Base-by-base conservation (phyloP, 2,888 invertebrate species). In the Xylota sylvarum region DNA sequence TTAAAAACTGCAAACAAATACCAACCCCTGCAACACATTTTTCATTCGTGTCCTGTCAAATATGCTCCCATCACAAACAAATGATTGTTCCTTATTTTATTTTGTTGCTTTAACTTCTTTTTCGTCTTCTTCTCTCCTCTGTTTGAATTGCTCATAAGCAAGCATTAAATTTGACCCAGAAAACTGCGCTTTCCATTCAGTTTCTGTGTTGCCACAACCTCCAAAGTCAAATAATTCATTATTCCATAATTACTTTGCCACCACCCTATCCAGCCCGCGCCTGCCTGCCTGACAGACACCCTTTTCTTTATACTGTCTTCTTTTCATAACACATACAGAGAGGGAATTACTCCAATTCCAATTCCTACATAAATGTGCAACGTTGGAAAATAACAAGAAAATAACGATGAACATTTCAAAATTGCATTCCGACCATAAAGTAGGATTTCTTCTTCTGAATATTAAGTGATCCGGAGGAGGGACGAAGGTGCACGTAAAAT, bases 351-450 rank as follows among this genome's bases (percentile, higher is more conserved):
- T 74, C 50, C 74, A 82, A 72, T 74, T 84, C 40, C 32, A 67
- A 23, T 23, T 23, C 23, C 73, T 62, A 56, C 74, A 84, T 69
- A 84, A 84, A 81, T 76, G 85, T 81, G 74, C 82, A 86, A 82
- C 85, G 77, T 82, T 50, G 72, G 50, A 86, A 82, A 77, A 85
- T 81, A 70, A 76, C 84, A 69, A 70, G 69, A 70, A 70, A 60
- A 80, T 76, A 73, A 72, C 55, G 60, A 67, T 69, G 86, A 82
- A 77, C 76, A 86, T 86, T 82, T 82, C 82, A 82, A 82, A 86
- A 86, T 86, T 86, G 81, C 86, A 86, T 82, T 86, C 67, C 82
- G 58, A 67, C 82, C 77, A 73, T 82, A 82, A 86, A 86, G 67
- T 32, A 82, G 67, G 65, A 77, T 80, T 85, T 77, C 86, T 77